These are phyloP conservation scores for Antheraea pernyi DNA, from an alignment of 1,140 invertebrate species.

Conservation along the genomic window DNA sequence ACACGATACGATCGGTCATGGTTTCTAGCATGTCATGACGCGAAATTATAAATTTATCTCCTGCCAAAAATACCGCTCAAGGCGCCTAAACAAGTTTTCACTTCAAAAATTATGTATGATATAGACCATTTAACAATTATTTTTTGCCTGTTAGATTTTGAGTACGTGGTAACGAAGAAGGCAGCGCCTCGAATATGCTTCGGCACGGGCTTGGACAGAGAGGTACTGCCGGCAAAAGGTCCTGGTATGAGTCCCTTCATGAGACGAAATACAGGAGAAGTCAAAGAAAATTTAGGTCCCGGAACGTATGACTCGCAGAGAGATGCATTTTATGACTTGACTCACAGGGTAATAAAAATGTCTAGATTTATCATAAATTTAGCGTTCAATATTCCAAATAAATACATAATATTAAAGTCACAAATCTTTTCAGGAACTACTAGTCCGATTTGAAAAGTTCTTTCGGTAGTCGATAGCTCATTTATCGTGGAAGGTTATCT, in stretches of 20 bases:
- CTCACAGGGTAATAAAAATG: constrained; percentile 44
- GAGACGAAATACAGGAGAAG: constrained; percentile 47
- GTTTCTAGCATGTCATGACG: too few species aligned
- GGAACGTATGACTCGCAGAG: constrained; percentile 45
- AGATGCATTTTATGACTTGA: constrained; percentile 59
- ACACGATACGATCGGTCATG: too few species aligned
- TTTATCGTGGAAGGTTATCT: too few species aligned
- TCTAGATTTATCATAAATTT: not conserved
- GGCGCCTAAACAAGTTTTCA: too few species aligned
- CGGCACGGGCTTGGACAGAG: constrained; percentile 54
- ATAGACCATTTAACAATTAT: constrained; percentile 9
- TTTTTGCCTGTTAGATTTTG: constrained; percentile 53
- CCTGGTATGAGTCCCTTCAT: constrained; percentile 67
- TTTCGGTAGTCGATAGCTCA: too few species aligned
- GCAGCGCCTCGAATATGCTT: constrained; percentile 62
- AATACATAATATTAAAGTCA: too few species aligned
- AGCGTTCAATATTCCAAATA: too few species aligned
- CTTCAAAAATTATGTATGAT: not conserved
- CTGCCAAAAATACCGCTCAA: too few species aligned
- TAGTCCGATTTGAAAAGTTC: too few species aligned
- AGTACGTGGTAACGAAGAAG: constrained; percentile 67
- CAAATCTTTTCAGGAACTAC: too few species aligned
- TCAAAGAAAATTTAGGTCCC: constrained; percentile 50
- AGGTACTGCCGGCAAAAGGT: constrained; percentile 57
- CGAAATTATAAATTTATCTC: not conserved